Base-by-base conservation (phyloP, 2,113 vertebrate species). In the Bos javanicus region DNA sequence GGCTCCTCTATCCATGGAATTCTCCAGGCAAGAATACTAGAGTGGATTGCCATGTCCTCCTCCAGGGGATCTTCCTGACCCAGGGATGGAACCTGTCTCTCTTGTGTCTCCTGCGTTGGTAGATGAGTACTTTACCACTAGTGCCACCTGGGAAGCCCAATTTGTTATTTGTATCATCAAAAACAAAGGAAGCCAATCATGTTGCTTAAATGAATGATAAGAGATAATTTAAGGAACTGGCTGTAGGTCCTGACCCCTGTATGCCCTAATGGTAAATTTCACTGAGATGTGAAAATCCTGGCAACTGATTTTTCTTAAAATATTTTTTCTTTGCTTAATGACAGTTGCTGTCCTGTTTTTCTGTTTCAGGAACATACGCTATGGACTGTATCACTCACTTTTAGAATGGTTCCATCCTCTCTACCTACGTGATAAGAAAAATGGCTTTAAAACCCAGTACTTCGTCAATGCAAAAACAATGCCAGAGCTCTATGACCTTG, bases 321-420 rank as follows among this genome's bases (percentile, higher is more conserved):
- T 14, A 28, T 36, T 30, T 26, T 19, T 97, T 96, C 97, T 80
- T 54, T 89, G 36, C 28, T 71, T 57, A 56, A 25, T 64, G 30
- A 62, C 52, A 52, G 39, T 60, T 43, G 17, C 46, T 81, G 46
- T 81, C 78, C 46, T 81, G 28, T 30, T 33, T 25, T 97, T 97
- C 97, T 82, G 71, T 98, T 98, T 74, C 94, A 99, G 99, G 97
- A 99, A 99, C 6, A 94, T 99, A 28, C 99, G 96, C 95, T 99
- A 99, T 39, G 99, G 99, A 33, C 98, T 99, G 5, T 99, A 99
- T 93, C 99, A 99, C 97, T 99, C 99, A 0, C 98, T 99, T 62
- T 99, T 99, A 57, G 99, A 99, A 94, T 99, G 99, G 99, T 99
- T 99, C 97, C 97, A 99, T 96, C 99, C 99, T 0, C 98, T 99